Base-by-base conservation (phyloP, 2,113 vertebrate genomes). In the Bucco capensis region DNA sequence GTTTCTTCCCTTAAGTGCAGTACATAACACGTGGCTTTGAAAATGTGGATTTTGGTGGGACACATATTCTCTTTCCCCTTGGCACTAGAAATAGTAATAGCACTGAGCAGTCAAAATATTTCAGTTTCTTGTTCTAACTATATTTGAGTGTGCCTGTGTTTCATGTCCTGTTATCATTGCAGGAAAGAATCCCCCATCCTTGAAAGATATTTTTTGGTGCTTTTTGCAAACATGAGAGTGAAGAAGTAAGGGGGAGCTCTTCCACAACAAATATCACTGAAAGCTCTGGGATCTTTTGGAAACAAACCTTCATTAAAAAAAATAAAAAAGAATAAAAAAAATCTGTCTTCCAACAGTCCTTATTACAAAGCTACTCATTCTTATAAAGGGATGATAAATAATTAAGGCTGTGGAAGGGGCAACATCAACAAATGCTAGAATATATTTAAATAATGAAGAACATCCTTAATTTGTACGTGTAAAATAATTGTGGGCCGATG, bases 201-300 rank as follows among this genome's bases (percentile, higher is more conserved):
- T 28, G 62, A 76, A 71, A 77, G 86, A 18, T 69, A 79, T 91
- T 88, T 94, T 79, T 66, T 94, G 81, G 87, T 90, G 91, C 92
- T 92, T 94, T 94, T 77, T n/a, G 91, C 54, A 96, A 96, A 95
- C 89, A 57, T 38, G 90, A 95, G 95, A 89, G 42, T 89, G 79
- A 96, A 91, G 97, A 96, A 98, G 98, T 98, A 96, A 98, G 98
- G 97, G 98, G 97, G 98, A 98, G 98, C 98, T 98, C 94, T 98
- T 98, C 93, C 96, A 97, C 97, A 97, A 98, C 97, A 97, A 98
- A 98, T 98, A 90, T 87, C 62, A 0, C 86, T 91, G 80, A 74
- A 38, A 74, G 46, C 67, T 83, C 83, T 72, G 84, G 77, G 83
- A 96, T 97, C 85, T 97, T 97, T 96, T 95, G 95, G 92, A 97